phyloP scores from a whole-genome alignment of 1,140 invertebrate species.

The Aphelinus certus region DNA sequence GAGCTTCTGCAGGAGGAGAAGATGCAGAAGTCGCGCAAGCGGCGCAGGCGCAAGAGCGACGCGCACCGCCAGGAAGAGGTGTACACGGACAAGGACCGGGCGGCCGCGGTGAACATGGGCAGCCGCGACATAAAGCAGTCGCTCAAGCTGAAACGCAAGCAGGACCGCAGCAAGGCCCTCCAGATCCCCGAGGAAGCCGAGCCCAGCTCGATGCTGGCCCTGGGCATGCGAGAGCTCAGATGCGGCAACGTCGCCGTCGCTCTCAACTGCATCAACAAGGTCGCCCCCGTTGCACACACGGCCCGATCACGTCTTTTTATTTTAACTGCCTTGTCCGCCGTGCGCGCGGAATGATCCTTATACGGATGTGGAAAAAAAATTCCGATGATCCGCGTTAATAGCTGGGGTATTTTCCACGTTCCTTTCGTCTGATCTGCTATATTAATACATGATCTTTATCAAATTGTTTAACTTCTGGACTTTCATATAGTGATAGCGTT shows the following conservation, averaged over 20 bases:
- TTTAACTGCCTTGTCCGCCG: no score
- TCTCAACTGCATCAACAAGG: constrained; percentile 83
- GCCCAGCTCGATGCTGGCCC: constrained; percentile 76
- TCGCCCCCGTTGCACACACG: constrained; percentile 48
- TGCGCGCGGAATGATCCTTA: no score
- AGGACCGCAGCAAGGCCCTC: constrained; percentile 77
- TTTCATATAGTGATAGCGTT: no score
- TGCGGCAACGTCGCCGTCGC: constrained; percentile 76
- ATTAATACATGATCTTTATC: no score
- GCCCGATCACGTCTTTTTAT: no score
- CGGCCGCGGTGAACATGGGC: constrained; percentile 87
- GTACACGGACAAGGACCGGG: constrained; percentile 90
- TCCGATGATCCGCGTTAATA: no score
- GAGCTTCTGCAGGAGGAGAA: constrained; percentile 57
- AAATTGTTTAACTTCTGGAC: no score
- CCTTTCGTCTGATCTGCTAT: no score
- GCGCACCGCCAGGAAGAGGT: constrained; percentile 73
- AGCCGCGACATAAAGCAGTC: constrained; percentile 85
- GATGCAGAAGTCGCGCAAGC: constrained; percentile 66
- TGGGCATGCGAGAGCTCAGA: constrained; percentile 79
- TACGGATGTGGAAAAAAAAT: no score
- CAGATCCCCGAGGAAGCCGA: constrained; percentile 83
- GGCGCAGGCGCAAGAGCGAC: constrained; percentile 56
- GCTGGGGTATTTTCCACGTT: no score
- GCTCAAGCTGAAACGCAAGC: constrained; percentile 79